Evolutionary conservation across 2,888 invertebrate species (phyloP).

Genomic region (Crematogaster levior): DNA sequence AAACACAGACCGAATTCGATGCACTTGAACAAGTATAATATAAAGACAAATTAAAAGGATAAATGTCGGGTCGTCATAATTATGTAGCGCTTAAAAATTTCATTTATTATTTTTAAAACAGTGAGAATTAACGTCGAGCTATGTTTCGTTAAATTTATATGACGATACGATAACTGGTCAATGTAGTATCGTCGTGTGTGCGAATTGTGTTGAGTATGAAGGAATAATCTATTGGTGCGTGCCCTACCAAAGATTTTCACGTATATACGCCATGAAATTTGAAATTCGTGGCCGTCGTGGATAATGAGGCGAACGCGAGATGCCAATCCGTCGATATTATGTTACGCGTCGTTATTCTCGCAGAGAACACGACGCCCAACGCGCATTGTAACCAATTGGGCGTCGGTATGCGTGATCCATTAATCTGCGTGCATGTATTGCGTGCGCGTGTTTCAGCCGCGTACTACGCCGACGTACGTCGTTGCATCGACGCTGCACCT

Average conservation of each 20-base stretch:
- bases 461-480: conserved; percentile 35
- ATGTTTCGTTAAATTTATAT: not conserved
- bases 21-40: not conserved
- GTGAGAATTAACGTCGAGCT: not conserved
- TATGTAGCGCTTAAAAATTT: not conserved
- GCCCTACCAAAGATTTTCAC: conserved; percentile 2
- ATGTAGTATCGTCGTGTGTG: too few relatives aligned
- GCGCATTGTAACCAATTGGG: conserved; percentile 70
- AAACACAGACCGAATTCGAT: conserved; percentile 16
- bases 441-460: conserved; percentile 12
- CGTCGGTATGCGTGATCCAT: conserved; percentile 63
- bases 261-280: conserved; percentile 45
- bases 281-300: conserved; percentile 55
- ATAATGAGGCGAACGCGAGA: conserved; percentile 74
- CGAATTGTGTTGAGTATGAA: not conserved
- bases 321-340: conserved; percentile 78
- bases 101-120: not conserved
- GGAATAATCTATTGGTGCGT: not conserved
- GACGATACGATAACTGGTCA: not conserved
- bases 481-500: conserved; percentile 61
- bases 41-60: conserved; percentile 4
- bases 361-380: conserved; percentile 62
- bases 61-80: not conserved
- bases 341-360: conserved; percentile 72
- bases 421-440: conserved; percentile 60